Base-by-base conservation (phyloP, 2,888 invertebrate genomes). In the Synanthedon myopaeformis region DNA sequence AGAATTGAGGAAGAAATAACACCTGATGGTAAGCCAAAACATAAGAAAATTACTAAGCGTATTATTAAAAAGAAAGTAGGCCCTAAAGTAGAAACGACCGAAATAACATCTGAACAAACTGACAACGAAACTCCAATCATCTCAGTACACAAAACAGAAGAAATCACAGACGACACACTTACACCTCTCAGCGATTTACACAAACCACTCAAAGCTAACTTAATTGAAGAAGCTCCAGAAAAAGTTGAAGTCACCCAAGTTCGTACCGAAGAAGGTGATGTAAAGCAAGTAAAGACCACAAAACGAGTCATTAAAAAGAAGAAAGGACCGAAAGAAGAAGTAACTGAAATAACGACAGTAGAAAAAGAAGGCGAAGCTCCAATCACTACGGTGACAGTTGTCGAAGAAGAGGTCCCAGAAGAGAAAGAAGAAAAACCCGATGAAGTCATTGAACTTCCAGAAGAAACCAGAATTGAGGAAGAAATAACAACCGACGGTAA, bases 261-360 rank as follows among this genome's bases (percentile, higher is more conserved):
- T 4, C 28, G 14, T 2, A 56, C 56, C 6, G 53, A 56, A 52
- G 45, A 45, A 12, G 56, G 55, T 1, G 53, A 53, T 2, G 41
- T 49, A 45, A 82, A 74, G 61, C 62, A 79, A 70, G 73, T 70
- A 57, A 69, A 65, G 1, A 70, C 72, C 0, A 82, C 79, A 13
- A 87, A 76, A 57, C 80, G 80, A 6, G 73, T 75, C 11, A 74
- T 83, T 2, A 88, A 78, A 59, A 80, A 80, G 49, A 72, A 67
- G 55, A 77, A 73, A 53, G 85, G 79, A 1, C 62, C 65, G 0
- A 82, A 82, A 54, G 67, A 76, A 55, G 84, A 85, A 61, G 69
- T 79, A 48, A 81, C 86, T 11, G 79, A 78, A 62, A 76, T 75
- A 42, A 66, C 76, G 12, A 84, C 85, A 49, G 70, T 76, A 42